A percentile compares a stretch with the other conserved stretches of the same genome.
phyloP scores from a whole-genome alignment of 1,140 invertebrate species.

The Eupeodes corollae region DNA sequence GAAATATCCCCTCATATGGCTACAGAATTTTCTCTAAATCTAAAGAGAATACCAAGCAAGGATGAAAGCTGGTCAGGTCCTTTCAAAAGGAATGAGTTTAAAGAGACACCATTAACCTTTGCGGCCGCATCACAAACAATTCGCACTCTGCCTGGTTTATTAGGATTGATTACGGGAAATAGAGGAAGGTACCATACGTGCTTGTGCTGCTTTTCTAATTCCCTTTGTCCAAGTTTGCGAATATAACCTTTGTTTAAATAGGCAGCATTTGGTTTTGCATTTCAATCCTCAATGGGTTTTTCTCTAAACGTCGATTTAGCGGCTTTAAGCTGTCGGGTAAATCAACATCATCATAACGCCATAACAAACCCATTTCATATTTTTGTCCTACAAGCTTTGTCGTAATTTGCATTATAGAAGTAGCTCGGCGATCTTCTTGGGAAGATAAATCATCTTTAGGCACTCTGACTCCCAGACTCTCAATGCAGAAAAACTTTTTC shows the following conservation, averaged over 20 bases:
- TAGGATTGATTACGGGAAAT: constrained; percentile 17
- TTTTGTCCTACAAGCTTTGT: too few species aligned
- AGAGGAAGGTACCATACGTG: constrained; percentile 23
- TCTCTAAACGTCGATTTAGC: background rate
- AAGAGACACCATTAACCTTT: constrained; percentile 3
- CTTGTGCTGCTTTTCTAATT: background rate
- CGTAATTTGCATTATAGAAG: too few species aligned
- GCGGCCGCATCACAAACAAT: constrained; percentile 19
- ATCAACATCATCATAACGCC: background rate
- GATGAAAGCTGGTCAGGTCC: constrained; percentile 20
- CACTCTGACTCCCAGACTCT: too few species aligned
- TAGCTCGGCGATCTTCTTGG: too few species aligned
- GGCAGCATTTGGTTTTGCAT: background rate
- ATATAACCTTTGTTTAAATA: constrained; percentile 3
- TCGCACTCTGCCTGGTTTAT: constrained; percentile 17
- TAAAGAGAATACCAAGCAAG: constrained; percentile 16
- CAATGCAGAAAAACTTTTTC: too few species aligned
- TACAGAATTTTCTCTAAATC: too few species aligned
- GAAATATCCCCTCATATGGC: too few species aligned
- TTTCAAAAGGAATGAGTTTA: constrained; percentile 17
- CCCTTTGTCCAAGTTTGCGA: background rate
- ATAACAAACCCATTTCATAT: constrained; percentile 1
- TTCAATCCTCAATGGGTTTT: constrained; percentile 2
- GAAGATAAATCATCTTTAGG: too few species aligned
- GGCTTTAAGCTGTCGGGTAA: background rate